phyloP scores from a whole-genome alignment of 2,888 invertebrate species.

The Julus scanicus region DNA sequence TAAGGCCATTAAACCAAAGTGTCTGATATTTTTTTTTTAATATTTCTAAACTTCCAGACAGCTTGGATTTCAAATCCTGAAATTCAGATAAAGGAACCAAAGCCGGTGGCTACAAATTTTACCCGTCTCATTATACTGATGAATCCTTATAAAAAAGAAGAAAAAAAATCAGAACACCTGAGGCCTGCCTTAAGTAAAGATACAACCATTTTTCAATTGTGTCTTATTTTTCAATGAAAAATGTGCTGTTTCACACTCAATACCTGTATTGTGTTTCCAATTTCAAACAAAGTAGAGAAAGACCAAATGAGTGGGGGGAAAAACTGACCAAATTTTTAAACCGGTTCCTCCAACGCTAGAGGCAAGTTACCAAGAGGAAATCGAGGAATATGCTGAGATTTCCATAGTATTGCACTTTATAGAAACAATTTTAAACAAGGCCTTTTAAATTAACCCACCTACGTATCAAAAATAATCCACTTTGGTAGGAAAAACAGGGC shows the following conservation, averaged over 20 bases:
- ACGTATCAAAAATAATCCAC: conserved; percentile 5
- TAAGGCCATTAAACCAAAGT: background rate
- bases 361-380: background rate
- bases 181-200: background rate
- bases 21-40: background rate
- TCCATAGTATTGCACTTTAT: background rate
- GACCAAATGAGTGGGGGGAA: background rate
- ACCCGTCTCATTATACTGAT: background rate
- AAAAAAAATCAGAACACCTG: background rate
- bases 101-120: background rate
- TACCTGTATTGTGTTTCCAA: background rate
- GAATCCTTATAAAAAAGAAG: too few relatives aligned
- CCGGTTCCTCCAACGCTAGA: background rate
- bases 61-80: too few relatives aligned
- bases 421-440: background rate
- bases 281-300: too few relatives aligned
- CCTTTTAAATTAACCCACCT: background rate
- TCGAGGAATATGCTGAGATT: background rate
- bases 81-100: background rate
- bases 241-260: background rate
- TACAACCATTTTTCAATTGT: background rate
- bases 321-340: background rate
- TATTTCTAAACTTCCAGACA: too few relatives aligned
- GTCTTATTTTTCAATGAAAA: background rate
- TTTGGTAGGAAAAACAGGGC: conserved; percentile 3